phyloP scores from a whole-genome alignment of 1,140 invertebrate species.

The Triops cancriformis region DNA sequence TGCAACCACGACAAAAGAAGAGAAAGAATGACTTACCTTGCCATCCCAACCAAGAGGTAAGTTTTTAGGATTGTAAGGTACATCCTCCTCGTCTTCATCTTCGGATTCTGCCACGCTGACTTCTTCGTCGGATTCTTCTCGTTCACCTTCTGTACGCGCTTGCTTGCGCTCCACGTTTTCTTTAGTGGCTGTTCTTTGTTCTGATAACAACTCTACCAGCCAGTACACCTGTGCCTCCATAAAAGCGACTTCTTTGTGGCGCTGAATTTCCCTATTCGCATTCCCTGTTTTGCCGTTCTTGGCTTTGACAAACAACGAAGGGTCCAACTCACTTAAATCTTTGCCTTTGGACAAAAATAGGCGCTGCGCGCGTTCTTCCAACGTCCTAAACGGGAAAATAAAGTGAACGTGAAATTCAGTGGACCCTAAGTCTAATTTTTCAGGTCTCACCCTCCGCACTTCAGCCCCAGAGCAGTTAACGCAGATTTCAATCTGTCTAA shows the following conservation, averaged over 20 bases:
- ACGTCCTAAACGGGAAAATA: slow-evolving; percentile 50
- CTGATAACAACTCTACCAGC: slow-evolving; percentile 69
- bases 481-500: slow-evolving; percentile 95
- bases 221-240: slow-evolving; percentile 83
- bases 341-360: slow-evolving; percentile 94
- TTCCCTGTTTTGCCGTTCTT: slow-evolving; percentile 53
- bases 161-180: slow-evolving; percentile 98
- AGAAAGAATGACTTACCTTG: slow-evolving; percentile 53
- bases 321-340: slow-evolving; percentile 68
- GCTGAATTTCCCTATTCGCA: slow-evolving; percentile 52
- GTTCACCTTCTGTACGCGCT: slow-evolving; percentile 87
- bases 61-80: slow-evolving; percentile 99
- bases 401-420: no score
- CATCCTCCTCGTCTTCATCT: slow-evolving; percentile 83
- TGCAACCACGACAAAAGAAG: not conserved
- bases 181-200: slow-evolving; percentile 80
- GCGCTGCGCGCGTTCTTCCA: slow-evolving; percentile 92
- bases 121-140: slow-evolving; percentile 86
- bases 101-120: slow-evolving; percentile 74
- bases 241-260: slow-evolving; percentile 70
- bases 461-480: slow-evolving; percentile 90
- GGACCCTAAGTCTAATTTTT: slow-evolving; percentile 3
- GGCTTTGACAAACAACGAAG: slow-evolving; percentile 77
- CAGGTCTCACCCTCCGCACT: slow-evolving; percentile 78
- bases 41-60: slow-evolving; percentile 98